Evolutionary conservation across 2,888 invertebrate species (phyloP), one percentile per base, ranked within the genome.

Genomic region (Agonopterix alstromeriana): DNA sequence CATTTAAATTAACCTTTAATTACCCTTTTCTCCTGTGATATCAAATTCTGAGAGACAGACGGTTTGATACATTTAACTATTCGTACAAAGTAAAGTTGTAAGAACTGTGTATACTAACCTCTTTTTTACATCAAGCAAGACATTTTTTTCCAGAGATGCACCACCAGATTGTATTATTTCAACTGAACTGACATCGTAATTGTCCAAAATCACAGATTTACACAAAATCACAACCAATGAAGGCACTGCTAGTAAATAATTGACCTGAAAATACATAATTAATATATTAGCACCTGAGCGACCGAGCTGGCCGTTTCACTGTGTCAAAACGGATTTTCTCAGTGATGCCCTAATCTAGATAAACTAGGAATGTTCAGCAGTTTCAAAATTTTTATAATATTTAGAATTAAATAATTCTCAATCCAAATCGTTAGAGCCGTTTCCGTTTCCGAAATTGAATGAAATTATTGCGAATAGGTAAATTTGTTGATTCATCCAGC

Each of bases 141-240:
- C 11, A 11, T 10, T 8, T 8, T 3, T 8, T n/a, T 42, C 42
- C 8, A 42, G 5, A 10, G 42, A 11, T 8, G 42, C 42, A 5
- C 42, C 42, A 8, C 42, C 42, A 5, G 11, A 11, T 8, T 7
- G 2, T 8, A 59, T 47, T 10, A 53, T 9, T 44, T 49, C 46
- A 8, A 62, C 51, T 4, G 60, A 60, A 27, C 52, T 59, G 14
- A 60, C 44, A 40, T 62, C 53, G 35, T 59, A 55, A 8, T 58
- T 53, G 9, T 43, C 11, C 11, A 43, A 10, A 1, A 46, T 43
- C 7, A 49, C 5, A n/a, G 58, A 56, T 36, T 60, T 60, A 9
- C 45, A 49, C 4, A 62, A 17, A 5, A 43, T 48, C n/a, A 58
- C 48, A 1, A 62, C 8, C 7, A 57, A 47, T 9, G 58, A 47